These are phyloP conservation scores for Cheilosia grossa DNA, from an alignment of 2,888 invertebrate species.

Conservation along the genomic window DNA sequence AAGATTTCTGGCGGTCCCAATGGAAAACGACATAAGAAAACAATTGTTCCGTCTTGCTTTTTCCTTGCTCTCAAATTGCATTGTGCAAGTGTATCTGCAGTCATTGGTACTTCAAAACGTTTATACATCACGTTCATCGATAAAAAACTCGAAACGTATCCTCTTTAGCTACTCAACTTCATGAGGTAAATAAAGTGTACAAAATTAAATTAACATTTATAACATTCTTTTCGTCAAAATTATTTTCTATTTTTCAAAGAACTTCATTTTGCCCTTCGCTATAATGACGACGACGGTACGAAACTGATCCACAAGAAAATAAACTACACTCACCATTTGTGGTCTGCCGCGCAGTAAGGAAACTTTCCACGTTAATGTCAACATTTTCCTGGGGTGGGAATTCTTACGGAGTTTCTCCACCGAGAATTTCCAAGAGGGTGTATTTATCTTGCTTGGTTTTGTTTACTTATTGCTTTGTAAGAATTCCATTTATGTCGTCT, in stretches of 20 bases:
- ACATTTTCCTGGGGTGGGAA: constrained; percentile 9
- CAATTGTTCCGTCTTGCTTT: too few species aligned
- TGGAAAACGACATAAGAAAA: too few species aligned
- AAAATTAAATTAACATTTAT: not conserved
- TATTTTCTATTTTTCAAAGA: constrained; percentile 12
- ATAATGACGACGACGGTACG: not conserved
- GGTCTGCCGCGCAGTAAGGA: constrained; percentile 29
- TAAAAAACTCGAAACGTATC: not conserved
- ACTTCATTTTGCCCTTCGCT: not conserved
- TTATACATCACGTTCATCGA: not conserved
- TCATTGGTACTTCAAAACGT: too few species aligned
- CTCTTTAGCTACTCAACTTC: too few species aligned
- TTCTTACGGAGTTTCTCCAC: constrained; percentile 4
- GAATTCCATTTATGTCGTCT: not conserved
- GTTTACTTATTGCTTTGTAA: constrained; percentile 12
- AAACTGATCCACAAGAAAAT: constrained; percentile 16
- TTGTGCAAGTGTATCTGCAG: too few species aligned
- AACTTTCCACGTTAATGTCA: constrained; percentile 33
- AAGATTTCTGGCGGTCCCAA: too few species aligned
- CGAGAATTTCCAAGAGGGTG: not conserved
- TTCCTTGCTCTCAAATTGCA: too few species aligned
- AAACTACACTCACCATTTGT: constrained; percentile 22
- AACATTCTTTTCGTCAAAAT: constrained; percentile 7
- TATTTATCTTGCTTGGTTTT: constrained; percentile 20
- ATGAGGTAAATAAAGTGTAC: too few species aligned